Conservation (phyloP, 2,113 vertebrate genomes). For the Cynocephalus volans region DNA sequence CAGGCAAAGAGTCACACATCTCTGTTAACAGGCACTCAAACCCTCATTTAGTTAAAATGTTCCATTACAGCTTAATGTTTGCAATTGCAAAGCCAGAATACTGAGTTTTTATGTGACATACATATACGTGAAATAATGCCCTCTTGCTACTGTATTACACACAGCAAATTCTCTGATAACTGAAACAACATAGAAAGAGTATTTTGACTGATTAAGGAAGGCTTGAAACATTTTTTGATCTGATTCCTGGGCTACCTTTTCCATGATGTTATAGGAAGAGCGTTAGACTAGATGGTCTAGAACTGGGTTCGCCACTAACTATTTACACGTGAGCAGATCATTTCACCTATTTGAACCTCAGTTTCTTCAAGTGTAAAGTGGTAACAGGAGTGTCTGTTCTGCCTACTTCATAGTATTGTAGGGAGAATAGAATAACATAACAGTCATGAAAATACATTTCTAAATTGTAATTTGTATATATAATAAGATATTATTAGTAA, state of each 20-base stretch:
- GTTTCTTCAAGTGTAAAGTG: constrained; percentile 37
- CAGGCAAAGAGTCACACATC: background rate
- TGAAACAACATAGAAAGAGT: background rate
- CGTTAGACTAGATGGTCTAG: background rate
- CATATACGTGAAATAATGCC: background rate
- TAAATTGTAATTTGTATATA: background rate
- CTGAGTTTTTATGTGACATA: background rate
- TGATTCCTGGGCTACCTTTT: background rate
- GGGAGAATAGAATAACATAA: background rate
- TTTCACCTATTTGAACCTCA: background rate
- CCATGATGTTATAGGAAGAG: background rate
- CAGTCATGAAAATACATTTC: constrained; percentile 16
- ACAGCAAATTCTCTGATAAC: background rate
- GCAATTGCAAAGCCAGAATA: constrained; percentile 15
- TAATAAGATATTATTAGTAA: background rate
- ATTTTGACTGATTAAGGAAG: background rate
- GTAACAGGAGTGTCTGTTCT: background rate
- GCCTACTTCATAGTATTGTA: background rate
- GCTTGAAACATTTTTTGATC: background rate
- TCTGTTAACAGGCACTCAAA: background rate
- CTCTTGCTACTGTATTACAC: background rate
- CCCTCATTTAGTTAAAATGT: background rate
- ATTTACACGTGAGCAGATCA: background rate
- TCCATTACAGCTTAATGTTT: background rate
- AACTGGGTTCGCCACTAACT: background rate